Evolutionary conservation across 2,113 vertebrate genomes (phyloP).

Genomic region (Riparia riparia): DNA sequence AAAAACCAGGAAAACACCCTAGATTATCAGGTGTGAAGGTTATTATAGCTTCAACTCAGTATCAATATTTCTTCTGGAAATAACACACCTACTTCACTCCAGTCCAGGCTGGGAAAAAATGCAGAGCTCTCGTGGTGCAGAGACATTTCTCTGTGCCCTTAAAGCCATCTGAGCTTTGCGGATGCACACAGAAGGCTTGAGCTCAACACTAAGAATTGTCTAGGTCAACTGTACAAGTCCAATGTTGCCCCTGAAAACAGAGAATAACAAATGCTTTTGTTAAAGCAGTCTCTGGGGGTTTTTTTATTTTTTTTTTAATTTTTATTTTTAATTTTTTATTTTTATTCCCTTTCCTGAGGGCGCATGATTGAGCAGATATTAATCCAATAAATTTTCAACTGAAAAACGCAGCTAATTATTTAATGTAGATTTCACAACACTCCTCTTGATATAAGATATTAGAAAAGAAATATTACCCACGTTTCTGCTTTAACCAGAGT

Average conservation of each 20-base stretch:
- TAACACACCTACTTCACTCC: neutral
- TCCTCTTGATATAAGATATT: neutral
- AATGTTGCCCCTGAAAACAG: neutral
- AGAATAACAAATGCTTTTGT: neutral
- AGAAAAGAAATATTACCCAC: neutral
- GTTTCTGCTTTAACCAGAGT: neutral
- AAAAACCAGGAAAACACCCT: neutral
- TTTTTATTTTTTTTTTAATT: neutral
- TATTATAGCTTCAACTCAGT: accelerated
- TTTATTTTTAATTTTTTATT: neutral
- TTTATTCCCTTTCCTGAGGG: neutral
- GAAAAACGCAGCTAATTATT: neutral
- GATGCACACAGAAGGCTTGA: neutral
- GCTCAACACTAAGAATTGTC: slow-evolving; percentile 46
- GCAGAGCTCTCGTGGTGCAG: neutral
- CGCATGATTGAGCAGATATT: neutral
- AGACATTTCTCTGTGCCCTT: slow-evolving; percentile 5
- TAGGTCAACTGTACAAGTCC: slow-evolving; percentile 2
- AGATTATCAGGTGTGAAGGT: neutral
- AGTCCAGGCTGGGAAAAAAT: neutral
- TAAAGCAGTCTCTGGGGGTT: neutral
- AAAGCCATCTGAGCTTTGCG: neutral
- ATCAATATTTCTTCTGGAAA: neutral
- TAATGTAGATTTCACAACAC: neutral
- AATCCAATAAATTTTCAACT: neutral